These are phyloP conservation scores for Lasioglossum figueresi DNA, from an alignment of 2,888 invertebrate genomes.

Conservation along the genomic window DNA sequence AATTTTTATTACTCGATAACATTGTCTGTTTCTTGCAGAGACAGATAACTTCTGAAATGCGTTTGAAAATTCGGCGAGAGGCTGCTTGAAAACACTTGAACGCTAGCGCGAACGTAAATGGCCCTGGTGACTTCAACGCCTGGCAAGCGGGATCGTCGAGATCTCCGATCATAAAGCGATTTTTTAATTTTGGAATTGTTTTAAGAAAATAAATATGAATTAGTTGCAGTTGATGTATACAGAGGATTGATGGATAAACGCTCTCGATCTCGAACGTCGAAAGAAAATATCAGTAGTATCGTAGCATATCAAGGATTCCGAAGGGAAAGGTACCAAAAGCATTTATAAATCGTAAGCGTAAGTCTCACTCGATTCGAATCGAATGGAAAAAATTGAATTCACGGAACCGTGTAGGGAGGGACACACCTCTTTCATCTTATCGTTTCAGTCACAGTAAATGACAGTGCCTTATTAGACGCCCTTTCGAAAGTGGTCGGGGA, in stretches of 20 bases:
- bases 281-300: conserved; percentile 49
- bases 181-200: neutral
- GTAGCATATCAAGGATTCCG: conserved; percentile 52
- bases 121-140: neutral
- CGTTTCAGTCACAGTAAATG: conserved; percentile 70
- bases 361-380: conserved; percentile 51
- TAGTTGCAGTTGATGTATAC: neutral
- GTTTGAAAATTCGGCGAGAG: neutral
- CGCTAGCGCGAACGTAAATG: neutral
- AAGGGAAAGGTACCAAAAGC: conserved; percentile 64
- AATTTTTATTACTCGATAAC: neutral
- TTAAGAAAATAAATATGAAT: neutral
- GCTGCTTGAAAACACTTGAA: neutral
- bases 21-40: neutral
- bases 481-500: conserved; percentile 64
- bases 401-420: conserved; percentile 53
- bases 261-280: conserved; percentile 7
- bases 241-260: neutral
- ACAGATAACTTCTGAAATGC: neutral
- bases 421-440: conserved; percentile 58
- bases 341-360: conserved; percentile 66
- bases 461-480: conserved; percentile 75
- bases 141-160: neutral
- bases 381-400: conserved; percentile 44
- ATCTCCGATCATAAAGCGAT: neutral